Evolutionary conservation across 2,888 invertebrate genomes (phyloP), one percentile per base, ranked within the genome.

Genomic region (Pemphredon lugubris): DNA sequence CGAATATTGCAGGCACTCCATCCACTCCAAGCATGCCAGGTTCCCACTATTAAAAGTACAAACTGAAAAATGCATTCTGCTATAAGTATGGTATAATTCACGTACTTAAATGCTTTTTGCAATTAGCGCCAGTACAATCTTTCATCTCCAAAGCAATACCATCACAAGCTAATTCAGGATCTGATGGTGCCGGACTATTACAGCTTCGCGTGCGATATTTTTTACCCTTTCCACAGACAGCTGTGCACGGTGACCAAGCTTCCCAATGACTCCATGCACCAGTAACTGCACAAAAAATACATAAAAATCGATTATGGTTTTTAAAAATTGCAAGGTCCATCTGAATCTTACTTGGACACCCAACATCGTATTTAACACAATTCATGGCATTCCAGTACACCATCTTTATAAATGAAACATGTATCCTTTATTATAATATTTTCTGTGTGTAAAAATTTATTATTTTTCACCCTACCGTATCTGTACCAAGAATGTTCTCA

Each of bases 361-460:
- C 92, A 44, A 91, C 81, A 78, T 91, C 90, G 73, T 90, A 90
- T 74, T 91, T 92, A 4, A 92, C 90, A 71, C 92, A 92, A 65
- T 90, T 91, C 23, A 92, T 84, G 0, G 91, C 86, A 79, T 91
- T 92, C 92, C 92, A 92, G 32, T 85, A 85, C 7, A 40, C 47
- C 73, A 55, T 76, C 77, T 85, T 82, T 37, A 32, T 14, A 53
- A 30, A 61, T 63, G 18, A 23, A 44, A 37, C 4, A 55, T 14
- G 2, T 20, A n/a, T 40, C 14, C 16, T 21, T 53, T 16, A 7
- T 37, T 18, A 6, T 34, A 37, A 30, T 21, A 2, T 59, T 13
- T 34, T 16, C 1, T 9, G 3, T 7, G 11, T 14, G 13, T 30
- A 30, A 16, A 32, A 21, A 23, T 18, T n/a, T 44, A 30, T 39